These are phyloP conservation scores for Chrysolina haemoptera DNA, from an alignment of 2,888 invertebrate species.

Conservation along the genomic window DNA sequence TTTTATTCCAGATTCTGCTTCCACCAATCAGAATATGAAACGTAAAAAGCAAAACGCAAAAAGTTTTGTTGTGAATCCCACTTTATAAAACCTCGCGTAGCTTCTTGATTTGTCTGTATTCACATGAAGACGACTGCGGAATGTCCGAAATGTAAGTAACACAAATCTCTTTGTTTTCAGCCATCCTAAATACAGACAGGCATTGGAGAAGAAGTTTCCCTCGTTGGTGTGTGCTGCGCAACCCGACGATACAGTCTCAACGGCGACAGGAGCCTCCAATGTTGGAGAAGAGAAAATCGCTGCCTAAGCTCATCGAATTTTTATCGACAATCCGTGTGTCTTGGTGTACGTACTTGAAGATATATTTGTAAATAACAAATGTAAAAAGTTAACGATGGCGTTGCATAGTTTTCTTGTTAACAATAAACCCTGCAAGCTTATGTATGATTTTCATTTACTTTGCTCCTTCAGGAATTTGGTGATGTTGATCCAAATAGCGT, in stretches of 20 bases:
- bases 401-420: slow-evolving; percentile 54
- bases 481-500: too few species aligned
- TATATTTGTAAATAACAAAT: slow-evolving; percentile 46
- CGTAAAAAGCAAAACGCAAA: too few species aligned
- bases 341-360: slow-evolving; percentile 43
- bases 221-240: slow-evolving; percentile 76
- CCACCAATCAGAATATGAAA: too few species aligned
- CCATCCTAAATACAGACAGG: slow-evolving; percentile 85
- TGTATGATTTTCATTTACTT: not conserved
- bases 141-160: too few species aligned
- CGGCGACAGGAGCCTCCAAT: slow-evolving; percentile 79
- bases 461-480: not conserved
- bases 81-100: too few species aligned
- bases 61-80: too few species aligned
- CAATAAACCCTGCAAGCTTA: slow-evolving; percentile 60
- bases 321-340: slow-evolving; percentile 25
- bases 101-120: too few species aligned
- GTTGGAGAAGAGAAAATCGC: slow-evolving; percentile 78
- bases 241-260: slow-evolving; percentile 77
- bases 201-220: slow-evolving; percentile 84
- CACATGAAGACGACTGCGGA: too few species aligned
- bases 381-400: slow-evolving; percentile 40
- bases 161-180: slow-evolving; percentile 68
- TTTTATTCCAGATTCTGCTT: too few species aligned
- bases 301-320: slow-evolving; percentile 67